Evolutionary conservation across 2,888 invertebrate species (phyloP), one percentile per base, ranked within the genome.

Genomic region (Parnassius mnemosyne): DNA sequence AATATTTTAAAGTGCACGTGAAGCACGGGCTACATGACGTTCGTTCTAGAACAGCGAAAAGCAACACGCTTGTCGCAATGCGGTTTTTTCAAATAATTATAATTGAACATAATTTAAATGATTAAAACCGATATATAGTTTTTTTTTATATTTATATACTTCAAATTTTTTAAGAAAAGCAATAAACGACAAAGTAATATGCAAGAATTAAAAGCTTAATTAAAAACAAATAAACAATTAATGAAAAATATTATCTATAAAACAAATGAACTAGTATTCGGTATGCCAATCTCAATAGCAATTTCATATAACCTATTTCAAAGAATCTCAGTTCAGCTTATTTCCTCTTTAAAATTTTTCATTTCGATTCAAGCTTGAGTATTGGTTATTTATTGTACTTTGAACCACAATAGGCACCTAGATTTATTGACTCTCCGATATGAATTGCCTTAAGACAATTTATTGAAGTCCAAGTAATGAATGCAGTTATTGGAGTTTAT

Each of bases 301-400:
- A 69, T 13, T 64, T 68, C 71, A 68, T 13, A 1, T n/a, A 12
- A 47, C 47, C 47, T n/a, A 47, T 47, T n/a, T 47, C 13, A 13
- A 9, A 47, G 46, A 47, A 47, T 13, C 13, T 13, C 47, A 44
- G 16, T 64, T 54, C 55, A 54, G 57, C 46, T 51, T 49, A 61
- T 60, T 51, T 60, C 57, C 53, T 52, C 57, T 63, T 65, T 58
- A 64, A 67, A 60, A 66, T 64, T 66, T 67, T 68, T 68, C 66
- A 69, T 69, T 65, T 69, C 55, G 61, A 53, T 47, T 16, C 46
- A 60, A 60, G 50, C 55, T 43, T 25, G 44, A n/a, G 20, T 41
- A 59, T 58, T 63, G 44, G 66, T 70, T 70, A 70, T 69, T 68
- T 67, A 61, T 57, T 63, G 56, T 57, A 69, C 71, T 71, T 69